A percentile compares a stretch with the other conserved stretches of the same genome.
phyloP scores from a whole-genome alignment of 2,888 invertebrate genomes.

The Apoda limacodes region DNA sequence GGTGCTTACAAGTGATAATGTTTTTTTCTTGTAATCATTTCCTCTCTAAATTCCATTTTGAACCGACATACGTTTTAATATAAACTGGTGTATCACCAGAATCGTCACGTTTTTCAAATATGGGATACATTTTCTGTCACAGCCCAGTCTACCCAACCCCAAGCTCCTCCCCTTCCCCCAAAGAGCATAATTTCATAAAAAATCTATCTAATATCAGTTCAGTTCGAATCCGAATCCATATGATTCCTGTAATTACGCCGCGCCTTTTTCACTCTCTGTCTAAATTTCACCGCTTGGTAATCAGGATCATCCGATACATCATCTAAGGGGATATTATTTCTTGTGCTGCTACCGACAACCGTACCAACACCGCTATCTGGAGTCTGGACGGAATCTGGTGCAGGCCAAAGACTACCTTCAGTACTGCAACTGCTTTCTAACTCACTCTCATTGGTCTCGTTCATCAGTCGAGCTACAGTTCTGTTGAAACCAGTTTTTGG shows the following conservation, averaged over 20 bases:
- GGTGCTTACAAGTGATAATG: no score
- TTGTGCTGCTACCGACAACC: conserved; percentile 40
- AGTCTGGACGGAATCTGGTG: conserved; percentile 22
- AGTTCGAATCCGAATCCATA: conserved; percentile 76
- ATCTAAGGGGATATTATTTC: conserved; percentile 31
- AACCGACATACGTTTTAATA: not conserved
- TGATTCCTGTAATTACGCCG: conserved; percentile 73
- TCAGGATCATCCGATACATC: conserved; percentile 59
- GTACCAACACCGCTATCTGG: conserved; percentile 57
- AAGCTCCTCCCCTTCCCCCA: no score
- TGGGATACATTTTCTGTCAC: no score
- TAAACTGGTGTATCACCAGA: no score
- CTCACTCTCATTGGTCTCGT: conserved; percentile 63
- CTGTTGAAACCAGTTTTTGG: conserved; percentile 37
- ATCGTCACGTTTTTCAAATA: no score
- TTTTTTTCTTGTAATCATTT: no score
- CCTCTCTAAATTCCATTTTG: no score
- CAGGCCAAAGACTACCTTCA: conserved; percentile 42
- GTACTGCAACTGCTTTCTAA: conserved; percentile 61
- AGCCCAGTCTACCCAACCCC: no score
- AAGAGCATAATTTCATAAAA: conserved; percentile 14
- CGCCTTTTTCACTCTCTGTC: conserved; percentile 72
- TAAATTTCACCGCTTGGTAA: conserved; percentile 61
- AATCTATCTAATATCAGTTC: conserved; percentile 31
- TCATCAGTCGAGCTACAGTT: conserved; percentile 56